Conservation (phyloP, 2,113 vertebrate species). For the Embiotoca jacksoni region DNA sequence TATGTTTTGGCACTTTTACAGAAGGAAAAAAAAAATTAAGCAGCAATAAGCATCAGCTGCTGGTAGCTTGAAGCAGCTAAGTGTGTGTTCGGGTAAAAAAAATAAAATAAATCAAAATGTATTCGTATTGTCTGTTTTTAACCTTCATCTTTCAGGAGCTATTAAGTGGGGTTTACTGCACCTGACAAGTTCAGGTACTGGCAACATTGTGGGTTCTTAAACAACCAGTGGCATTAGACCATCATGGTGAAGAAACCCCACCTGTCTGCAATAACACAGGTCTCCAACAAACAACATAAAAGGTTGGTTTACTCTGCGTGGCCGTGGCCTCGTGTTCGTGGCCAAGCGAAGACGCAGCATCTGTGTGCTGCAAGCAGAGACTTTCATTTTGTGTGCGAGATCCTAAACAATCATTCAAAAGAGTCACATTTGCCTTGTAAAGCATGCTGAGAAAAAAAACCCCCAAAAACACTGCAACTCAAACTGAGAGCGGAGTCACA, state of each 20-base stretch:
- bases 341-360: constrained; percentile 10
- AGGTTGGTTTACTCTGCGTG: neutral
- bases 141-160: neutral
- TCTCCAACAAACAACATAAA: constrained; percentile 15
- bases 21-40: constrained; percentile 17
- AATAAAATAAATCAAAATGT: neutral
- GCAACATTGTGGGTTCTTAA: neutral
- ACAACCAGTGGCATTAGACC: no score
- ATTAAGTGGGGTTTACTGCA: neutral
- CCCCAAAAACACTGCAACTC: neutral
- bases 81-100: neutral
- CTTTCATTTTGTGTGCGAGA: neutral
- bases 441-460: no score
- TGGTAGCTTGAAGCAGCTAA: neutral
- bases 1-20: constrained; percentile 21
- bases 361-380: neutral
- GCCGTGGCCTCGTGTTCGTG: neutral
- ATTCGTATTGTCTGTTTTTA: constrained; percentile 5
- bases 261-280: neutral
- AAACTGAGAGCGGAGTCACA: neutral
- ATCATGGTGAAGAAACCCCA: neutral
- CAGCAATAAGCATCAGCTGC: constrained; percentile 22
- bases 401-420: neutral
- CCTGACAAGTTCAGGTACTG: neutral
- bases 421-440: neutral